Conservation (phyloP, 2,888 invertebrate genomes). For the Euspilapteryx auroguttella region DNA sequence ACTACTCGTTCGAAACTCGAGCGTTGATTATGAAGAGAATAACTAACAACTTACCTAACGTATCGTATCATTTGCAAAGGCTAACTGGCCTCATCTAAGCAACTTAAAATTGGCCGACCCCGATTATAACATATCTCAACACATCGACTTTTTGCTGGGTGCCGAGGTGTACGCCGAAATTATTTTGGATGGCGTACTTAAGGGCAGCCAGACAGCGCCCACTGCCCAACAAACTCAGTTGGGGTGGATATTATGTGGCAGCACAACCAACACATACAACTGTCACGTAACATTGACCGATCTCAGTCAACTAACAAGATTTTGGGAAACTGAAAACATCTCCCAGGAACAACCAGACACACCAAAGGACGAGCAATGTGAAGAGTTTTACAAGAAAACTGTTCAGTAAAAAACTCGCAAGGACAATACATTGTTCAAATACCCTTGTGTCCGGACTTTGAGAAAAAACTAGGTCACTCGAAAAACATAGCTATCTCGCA, state of each 20-base stretch:
- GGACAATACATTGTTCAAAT: conserved; percentile 9
- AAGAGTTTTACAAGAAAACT: conserved; percentile 7
- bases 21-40: conserved; percentile 1
- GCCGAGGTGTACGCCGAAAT: conserved; percentile 5
- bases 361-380: conserved; percentile 6
- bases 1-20: not conserved
- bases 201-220: conserved; percentile 3
- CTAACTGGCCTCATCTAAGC: conserved; percentile 1
- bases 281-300: conserved; percentile 8
- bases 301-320: conserved; percentile 7
- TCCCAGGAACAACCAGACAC: not conserved
- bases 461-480: conserved; percentile 7
- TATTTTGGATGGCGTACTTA: conserved; percentile 6
- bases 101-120: conserved; percentile 6
- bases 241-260: conserved; percentile 7
- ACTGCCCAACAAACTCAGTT: conserved; percentile 7
- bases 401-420: not conserved
- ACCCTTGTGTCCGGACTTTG: conserved; percentile 6
- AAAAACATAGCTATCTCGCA: conserved; percentile 5
- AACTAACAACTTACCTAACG: conserved; percentile 1
- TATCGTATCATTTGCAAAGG: not conserved
- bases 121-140: conserved; percentile 4
- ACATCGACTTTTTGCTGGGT: conserved; percentile 4
- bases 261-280: conserved; percentile 7
- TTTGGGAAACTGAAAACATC: conserved; percentile 8